Conservation (phyloP, 2,888 invertebrate genomes). For the Aleiodes testaceus region DNA sequence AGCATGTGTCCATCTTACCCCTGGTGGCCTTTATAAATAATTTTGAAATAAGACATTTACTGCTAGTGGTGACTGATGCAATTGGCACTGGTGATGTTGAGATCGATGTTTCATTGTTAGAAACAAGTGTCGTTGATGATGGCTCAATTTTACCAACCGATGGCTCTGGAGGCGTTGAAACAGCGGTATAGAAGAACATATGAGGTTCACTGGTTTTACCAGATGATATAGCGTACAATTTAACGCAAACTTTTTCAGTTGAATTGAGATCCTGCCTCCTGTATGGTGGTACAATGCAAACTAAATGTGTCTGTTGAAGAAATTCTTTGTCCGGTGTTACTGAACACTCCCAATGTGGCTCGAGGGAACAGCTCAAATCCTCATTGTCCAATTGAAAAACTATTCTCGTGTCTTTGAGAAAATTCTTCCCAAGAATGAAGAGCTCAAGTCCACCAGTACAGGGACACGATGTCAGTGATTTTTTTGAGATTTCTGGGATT, state of each 20-base stretch:
- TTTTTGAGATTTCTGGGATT: constrained; percentile 92
- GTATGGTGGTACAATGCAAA: constrained; percentile 89
- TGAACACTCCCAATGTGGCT: constrained; percentile 83
- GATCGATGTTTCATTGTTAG: constrained; percentile 3
- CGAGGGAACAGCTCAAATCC: constrained; percentile 74
- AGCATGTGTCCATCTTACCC: too few species aligned
- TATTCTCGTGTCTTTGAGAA: constrained; percentile 91
- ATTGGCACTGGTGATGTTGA: constrained; percentile 51
- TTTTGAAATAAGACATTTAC: constrained; percentile 50
- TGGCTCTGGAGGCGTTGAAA: constrained; percentile 63
- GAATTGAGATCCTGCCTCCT: constrained; percentile 78
- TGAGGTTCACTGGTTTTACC: constrained; percentile 91
- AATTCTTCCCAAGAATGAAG: constrained; percentile 93
- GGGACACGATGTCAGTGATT: constrained; percentile 86
- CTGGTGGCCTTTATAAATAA: too few species aligned
- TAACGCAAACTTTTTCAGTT: constrained; percentile 82
- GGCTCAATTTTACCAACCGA: constrained; percentile 66
- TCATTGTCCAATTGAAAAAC: constrained; percentile 80
- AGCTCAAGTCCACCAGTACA: constrained; percentile 88
- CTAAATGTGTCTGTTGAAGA: constrained; percentile 90
- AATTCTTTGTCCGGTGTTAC: constrained; percentile 92
- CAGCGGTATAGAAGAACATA: constrained; percentile 83
- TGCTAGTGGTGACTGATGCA: constrained; percentile 56
- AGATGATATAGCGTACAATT: constrained; percentile 87
- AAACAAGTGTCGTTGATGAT: constrained; percentile 45